A percentile compares a stretch with the other conserved stretches of the same genome.
These are phyloP conservation scores for Parnassius smintheus DNA, from an alignment of 2,888 invertebrate species.

Conservation along the genomic window DNA sequence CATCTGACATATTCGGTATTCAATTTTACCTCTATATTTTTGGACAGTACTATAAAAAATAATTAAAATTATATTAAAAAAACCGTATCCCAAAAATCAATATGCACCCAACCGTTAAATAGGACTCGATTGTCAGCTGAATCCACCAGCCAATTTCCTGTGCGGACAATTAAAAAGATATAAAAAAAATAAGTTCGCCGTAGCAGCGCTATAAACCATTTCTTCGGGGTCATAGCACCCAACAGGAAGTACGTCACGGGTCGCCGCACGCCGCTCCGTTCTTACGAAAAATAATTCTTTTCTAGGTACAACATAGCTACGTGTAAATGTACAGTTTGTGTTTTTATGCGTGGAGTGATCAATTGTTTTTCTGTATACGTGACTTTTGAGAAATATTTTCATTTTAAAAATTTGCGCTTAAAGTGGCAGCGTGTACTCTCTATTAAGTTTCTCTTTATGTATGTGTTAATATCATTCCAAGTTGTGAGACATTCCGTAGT, in stretches of 20 bases:
- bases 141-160: slow-evolving; percentile 73
- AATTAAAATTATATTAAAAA: slow-evolving; percentile 11
- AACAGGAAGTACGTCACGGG: slow-evolving; percentile 76
- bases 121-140: slow-evolving; percentile 52
- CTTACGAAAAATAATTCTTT: slow-evolving; percentile 68
- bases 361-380: slow-evolving; percentile 33
- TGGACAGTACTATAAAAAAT: not conserved
- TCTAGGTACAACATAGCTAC: slow-evolving; percentile 63
- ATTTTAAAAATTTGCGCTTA: no score
- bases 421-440: no score
- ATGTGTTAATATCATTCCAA: no score
- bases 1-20: no score
- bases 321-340: slow-evolving; percentile 44
- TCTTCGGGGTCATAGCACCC: slow-evolving; percentile 80
- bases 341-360: slow-evolving; percentile 32
- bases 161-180: slow-evolving; percentile 61
- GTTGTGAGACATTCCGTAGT: no score
- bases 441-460: no score
- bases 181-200: slow-evolving; percentile 52
- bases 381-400: slow-evolving; percentile 23
- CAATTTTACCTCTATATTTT: no score
- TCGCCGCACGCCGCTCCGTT: slow-evolving; percentile 66
- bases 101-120: slow-evolving; percentile 66
- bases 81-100: slow-evolving; percentile 30
- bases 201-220: slow-evolving; percentile 52